Conservation (phyloP, 30 jellyfish, hydroid and myxozoan species). For the Sanderia malayensis region DNA sequence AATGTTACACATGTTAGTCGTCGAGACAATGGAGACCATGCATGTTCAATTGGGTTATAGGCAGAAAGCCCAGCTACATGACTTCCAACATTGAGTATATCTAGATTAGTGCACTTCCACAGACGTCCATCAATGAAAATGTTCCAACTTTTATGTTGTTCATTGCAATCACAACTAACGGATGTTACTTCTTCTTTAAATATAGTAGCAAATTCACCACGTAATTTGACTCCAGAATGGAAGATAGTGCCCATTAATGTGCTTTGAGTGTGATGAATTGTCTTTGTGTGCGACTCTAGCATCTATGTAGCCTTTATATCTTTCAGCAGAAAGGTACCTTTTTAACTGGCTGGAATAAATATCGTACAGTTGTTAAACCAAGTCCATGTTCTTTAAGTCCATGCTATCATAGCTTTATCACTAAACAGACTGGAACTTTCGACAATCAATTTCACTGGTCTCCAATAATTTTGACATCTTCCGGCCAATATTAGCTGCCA, state of each 20-base stretch:
- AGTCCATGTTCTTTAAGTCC: slow-evolving; percentile 11
- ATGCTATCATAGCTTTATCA: too few relatives aligned
- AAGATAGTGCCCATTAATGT: slow-evolving; percentile 4
- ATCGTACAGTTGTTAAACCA: not conserved
- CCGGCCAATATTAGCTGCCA: not conserved
- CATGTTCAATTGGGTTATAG: not conserved
- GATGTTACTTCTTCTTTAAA: not conserved
- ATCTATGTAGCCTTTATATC: not conserved
- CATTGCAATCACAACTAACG: not conserved
- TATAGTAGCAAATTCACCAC: not conserved
- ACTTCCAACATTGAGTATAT: not conserved
- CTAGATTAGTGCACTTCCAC: not conserved
- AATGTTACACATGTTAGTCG: not conserved
- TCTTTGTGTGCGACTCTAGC: slow-evolving; percentile 11
- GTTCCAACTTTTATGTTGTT: not conserved
- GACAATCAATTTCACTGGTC: not conserved
- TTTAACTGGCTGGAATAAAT: slow-evolving; percentile 5
- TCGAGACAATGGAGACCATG: not conserved
- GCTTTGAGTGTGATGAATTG: not conserved
- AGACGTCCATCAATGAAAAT: not conserved
- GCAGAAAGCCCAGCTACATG: slow-evolving; percentile 1
- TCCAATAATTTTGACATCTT: not conserved
- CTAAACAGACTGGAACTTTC: too few relatives aligned
- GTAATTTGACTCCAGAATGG: not conserved
- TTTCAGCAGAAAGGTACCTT: not conserved